Evolutionary conservation across 37 sponge, comb jelly and placozoan genomes (phyloP), one percentile per base, ranked within the genome.

Genomic region (Diacarnus erythraeanus): DNA sequence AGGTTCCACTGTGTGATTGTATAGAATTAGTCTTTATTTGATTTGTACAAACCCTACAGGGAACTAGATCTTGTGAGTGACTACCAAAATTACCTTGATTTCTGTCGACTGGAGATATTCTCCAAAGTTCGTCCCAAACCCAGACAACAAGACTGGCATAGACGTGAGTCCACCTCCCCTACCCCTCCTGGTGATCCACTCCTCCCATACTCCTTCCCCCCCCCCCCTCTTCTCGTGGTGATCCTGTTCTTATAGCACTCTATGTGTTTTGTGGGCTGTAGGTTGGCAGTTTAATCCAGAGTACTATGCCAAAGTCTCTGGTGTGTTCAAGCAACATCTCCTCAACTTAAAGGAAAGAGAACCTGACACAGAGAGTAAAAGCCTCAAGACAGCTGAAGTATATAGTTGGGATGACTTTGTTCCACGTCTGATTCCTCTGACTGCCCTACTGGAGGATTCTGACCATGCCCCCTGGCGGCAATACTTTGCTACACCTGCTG

Each of bases 31-130:
- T 73, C 6, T 25, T 47, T 42, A 18, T 23, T 42, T 6, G 23
- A 17, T 26, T 4, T 57, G 4, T 63, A 33, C n/a, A n/a, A n/a
- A n/a, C n/a, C n/a, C n/a, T n/a, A n/a, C 61, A 80, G 81, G 36
- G 81, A 80, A 59, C 60, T 71, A 33, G 70, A n/a, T 29, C 33
- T 23, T 23, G 71, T 59, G 12, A 71, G 22, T 35, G 43, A 71
- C 43, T 71, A 29, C 72, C 71, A 71, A 20, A 70, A 8, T 26
- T 80, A 72, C 42, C 18, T 80, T 18, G 61, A 80, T 12, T 80
- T 57, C 43, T 80, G 81, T 38, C 36, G 35, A 38, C 59, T 18
- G 1, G 72, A 59, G 42, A 22, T 80, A n/a, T 71, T 80, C 42
- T 22, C 41, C 15, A 71, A 27, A 20, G 42, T 42, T 1, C 71